Evolutionary conservation across 1,140 invertebrate species (phyloP).

Genomic region (Parasteatoda tepidariorum): DNA sequence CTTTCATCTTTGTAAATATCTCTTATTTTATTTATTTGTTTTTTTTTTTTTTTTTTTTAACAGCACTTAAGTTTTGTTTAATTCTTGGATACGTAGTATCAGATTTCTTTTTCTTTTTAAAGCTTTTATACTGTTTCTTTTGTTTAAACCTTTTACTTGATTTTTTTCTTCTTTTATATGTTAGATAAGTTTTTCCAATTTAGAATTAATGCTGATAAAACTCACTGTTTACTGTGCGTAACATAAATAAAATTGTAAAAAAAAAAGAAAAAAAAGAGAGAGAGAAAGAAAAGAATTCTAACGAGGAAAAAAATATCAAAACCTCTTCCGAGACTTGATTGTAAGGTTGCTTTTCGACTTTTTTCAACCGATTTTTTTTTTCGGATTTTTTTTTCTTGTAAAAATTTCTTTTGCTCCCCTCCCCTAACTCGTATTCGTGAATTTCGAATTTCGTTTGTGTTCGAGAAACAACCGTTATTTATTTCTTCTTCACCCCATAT

Average conservation of each 20-base stretch:
- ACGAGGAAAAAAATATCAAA: neutral
- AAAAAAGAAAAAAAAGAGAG: neutral
- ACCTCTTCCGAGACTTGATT: slow-evolving; percentile 41
- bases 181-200: too few species aligned
- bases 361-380: slow-evolving; percentile 8
- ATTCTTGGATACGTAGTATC: too few species aligned
- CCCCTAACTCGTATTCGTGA: neutral
- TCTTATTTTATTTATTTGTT: neutral
- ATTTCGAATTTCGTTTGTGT: neutral
- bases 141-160: too few species aligned
- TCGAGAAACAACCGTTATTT: slow-evolving; percentile 9
- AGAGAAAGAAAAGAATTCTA: slow-evolving; percentile 7
- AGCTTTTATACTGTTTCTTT: too few species aligned
- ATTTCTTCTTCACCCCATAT: slow-evolving; percentile 33
- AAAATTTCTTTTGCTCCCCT: neutral
- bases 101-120: neutral
- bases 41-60: neutral
- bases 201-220: slow-evolving; percentile 58
- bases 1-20: neutral
- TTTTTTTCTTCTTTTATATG: too few species aligned
- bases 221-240: too few species aligned
- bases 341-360: slow-evolving; percentile 51
- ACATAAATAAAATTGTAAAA: slow-evolving; percentile 7
- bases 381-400: neutral
- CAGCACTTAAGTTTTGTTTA: too few species aligned